Percentiles rank a stretch among this genome's conserved stretches.
Conservation (phyloP, 2,888 invertebrate species). For the Cantharis rustica region DNA sequence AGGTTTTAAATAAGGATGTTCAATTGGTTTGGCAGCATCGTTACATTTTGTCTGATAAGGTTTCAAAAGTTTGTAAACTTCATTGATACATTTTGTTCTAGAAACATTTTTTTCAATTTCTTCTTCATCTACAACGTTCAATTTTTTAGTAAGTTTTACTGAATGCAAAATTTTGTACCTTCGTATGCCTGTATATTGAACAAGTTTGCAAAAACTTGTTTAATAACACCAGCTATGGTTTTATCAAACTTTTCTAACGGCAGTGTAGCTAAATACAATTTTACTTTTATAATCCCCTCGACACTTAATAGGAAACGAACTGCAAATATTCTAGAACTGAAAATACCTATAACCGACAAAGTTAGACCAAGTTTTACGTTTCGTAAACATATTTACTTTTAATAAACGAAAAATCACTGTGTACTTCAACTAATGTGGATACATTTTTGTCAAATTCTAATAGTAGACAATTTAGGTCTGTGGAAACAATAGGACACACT, state of each 20-base stretch:
- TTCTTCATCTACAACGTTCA: constrained; percentile 13
- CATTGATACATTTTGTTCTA: constrained; percentile 26
- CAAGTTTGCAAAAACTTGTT: constrained; percentile 41
- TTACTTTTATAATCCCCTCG: constrained; percentile 39
- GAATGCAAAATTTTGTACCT: constrained; percentile 2
- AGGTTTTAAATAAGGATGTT: constrained; percentile 59
- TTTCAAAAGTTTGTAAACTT: constrained; percentile 35
- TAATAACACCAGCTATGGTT: constrained; percentile 39
- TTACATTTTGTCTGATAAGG: neutral
- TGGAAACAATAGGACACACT: constrained; percentile 33
- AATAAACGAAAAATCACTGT: constrained; percentile 38
- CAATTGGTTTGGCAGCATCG: constrained; percentile 36
- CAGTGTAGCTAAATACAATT: constrained; percentile 42
- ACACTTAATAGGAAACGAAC: constrained; percentile 35
- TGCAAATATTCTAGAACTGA: constrained; percentile 43
- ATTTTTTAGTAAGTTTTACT: neutral
- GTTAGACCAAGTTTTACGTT: neutral
- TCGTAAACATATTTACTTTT: constrained; percentile 37
- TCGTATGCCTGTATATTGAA: constrained; percentile 33
- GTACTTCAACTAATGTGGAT: constrained; percentile 37
- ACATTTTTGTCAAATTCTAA: constrained; percentile 37
- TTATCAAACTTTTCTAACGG: constrained; percentile 44
- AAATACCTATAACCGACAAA: constrained; percentile 39
- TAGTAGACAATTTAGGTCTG: constrained; percentile 29
- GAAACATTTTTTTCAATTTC: constrained; percentile 23